Percentiles rank a stretch among this genome's conserved stretches.
These are phyloP conservation scores for Therioaphis trifolii DNA, from an alignment of 2,888 invertebrate species.

Conservation along the genomic window DNA sequence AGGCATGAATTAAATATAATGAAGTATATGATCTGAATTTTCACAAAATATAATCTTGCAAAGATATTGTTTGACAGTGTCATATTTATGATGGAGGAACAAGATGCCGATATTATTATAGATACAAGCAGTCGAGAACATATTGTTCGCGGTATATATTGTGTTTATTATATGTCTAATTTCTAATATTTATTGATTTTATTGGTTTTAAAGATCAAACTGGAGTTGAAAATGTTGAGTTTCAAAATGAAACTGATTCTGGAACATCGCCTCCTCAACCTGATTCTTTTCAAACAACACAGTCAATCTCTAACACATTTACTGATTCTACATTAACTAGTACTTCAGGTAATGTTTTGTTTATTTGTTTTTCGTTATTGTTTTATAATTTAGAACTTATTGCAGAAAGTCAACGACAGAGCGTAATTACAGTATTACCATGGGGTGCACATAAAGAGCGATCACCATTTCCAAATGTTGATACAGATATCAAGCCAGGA, in stretches of 20 bases:
- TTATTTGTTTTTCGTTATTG: background rate
- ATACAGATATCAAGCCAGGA: constrained; percentile 82
- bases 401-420: constrained; percentile 57
- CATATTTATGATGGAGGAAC: constrained; percentile 42
- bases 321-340: constrained; percentile 28
- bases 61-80: background rate
- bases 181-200: background rate
- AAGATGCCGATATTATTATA: constrained; percentile 6
- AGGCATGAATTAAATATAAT: too few species aligned
- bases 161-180: background rate
- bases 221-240: constrained; percentile 17
- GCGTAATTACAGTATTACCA: constrained; percentile 70
- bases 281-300: constrained; percentile 20
- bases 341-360: constrained; percentile 9
- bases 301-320: constrained; percentile 12
- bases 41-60: too few species aligned
- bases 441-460: constrained; percentile 86
- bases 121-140: constrained; percentile 37
- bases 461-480: constrained; percentile 70
- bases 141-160: background rate
- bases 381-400: background rate
- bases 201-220: constrained; percentile 23
- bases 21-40: background rate
- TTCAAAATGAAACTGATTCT: constrained; percentile 52
- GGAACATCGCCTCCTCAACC: constrained; percentile 21